A percentile compares a stretch with the other conserved stretches of the same genome.
Conservation (phyloP, 2,797 vertebrate species). For the Poecilia velifera region DNA sequence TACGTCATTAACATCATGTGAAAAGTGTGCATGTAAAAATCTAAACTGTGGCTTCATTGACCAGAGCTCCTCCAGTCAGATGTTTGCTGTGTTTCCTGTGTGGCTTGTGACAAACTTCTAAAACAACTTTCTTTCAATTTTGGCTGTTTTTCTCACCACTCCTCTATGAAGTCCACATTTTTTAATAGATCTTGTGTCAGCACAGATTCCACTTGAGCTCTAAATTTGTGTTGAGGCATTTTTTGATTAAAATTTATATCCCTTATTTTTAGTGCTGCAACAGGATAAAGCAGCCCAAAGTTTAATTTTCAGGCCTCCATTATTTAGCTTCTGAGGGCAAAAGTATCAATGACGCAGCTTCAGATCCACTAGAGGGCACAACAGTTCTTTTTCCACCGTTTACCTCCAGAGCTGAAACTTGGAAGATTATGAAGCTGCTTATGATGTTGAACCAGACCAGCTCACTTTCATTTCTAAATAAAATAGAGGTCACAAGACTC, state of each 20-base stretch:
- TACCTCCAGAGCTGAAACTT: not conserved
- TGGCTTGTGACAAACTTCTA: not conserved
- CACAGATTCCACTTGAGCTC: not conserved
- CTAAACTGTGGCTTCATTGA: not conserved
- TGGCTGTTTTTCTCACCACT: not conserved
- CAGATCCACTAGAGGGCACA: slow-evolving; percentile 42
- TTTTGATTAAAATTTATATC: not conserved
- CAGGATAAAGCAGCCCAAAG: not conserved
- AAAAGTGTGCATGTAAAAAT: not conserved
- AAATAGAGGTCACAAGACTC: not conserved
- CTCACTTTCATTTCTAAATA: not conserved
- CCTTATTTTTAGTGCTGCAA: not conserved
- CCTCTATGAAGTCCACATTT: not conserved
- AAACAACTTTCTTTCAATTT: not conserved
- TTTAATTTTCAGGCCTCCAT: not conserved
- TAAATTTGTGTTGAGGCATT: not conserved
- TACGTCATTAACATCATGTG: not conserved
- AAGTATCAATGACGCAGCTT: not conserved
- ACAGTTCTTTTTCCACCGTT: not conserved
- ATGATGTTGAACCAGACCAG: not conserved
- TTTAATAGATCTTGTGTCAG: not conserved
- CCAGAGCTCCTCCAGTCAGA: not conserved
- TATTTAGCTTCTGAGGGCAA: not conserved
- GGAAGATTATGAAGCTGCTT: not conserved
- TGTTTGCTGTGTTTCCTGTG: not conserved